Conservation (phyloP, 2,797 vertebrate species). For the Myotis vivesi region DNA sequence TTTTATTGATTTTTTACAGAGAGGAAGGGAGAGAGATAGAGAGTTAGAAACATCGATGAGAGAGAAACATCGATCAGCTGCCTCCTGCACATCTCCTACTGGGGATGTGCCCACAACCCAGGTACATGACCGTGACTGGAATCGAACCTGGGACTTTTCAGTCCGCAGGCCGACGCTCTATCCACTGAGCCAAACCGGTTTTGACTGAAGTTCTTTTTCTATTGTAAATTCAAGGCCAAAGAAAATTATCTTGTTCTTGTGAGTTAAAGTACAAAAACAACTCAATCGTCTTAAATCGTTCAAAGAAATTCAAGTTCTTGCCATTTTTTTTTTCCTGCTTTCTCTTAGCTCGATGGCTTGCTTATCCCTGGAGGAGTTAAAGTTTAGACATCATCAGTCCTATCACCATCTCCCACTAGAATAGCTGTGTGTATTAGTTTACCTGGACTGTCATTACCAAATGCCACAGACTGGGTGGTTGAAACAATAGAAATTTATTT, state of each 20-base stretch:
- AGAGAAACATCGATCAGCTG: no score
- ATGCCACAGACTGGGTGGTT: neutral
- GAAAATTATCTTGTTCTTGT: neutral
- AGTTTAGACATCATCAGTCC: neutral
- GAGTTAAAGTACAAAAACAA: neutral
- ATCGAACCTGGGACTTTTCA: no score
- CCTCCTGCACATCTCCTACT: no score
- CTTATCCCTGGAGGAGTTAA: neutral
- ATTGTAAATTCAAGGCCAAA: slow-evolving; percentile 7
- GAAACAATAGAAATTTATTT: neutral
- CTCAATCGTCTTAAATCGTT: neutral
- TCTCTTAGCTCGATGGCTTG: neutral
- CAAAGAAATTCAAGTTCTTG: neutral
- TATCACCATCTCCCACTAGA: neutral
- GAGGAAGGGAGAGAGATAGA: no score
- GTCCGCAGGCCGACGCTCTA: no score
- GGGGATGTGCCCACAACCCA: no score
- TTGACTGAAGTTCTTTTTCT: neutral
- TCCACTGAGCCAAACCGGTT: no score
- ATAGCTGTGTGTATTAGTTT: neutral
- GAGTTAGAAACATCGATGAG: no score
- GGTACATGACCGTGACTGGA: no score
- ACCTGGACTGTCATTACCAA: neutral
- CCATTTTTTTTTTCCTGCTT: neutral
- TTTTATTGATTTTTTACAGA: no score